Percentiles rank a stretch among this genome's conserved stretches.
phyloP scores from a whole-genome alignment of 2,888 invertebrate genomes.

The Cheilosia urbana region DNA sequence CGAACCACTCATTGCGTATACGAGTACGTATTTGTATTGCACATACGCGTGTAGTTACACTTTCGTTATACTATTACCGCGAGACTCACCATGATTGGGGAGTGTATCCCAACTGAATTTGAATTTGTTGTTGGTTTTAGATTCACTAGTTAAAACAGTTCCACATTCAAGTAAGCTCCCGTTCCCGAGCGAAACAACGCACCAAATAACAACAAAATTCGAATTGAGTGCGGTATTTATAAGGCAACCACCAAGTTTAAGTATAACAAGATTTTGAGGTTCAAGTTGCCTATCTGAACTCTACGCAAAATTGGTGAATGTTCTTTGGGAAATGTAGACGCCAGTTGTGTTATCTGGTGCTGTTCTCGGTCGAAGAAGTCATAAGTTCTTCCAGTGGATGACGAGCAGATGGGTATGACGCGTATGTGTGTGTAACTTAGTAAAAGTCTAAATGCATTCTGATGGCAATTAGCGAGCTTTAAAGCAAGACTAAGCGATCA shows the following conservation, averaged over 20 bases:
- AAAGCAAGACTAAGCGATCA: background rate
- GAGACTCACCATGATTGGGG: slow-evolving; percentile 62
- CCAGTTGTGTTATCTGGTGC: slow-evolving; percentile 28
- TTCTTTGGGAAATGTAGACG: slow-evolving; percentile 44
- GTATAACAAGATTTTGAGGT: slow-evolving; percentile 60
- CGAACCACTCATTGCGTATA: background rate
- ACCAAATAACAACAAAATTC: slow-evolving; percentile 71
- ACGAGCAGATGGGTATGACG: background rate
- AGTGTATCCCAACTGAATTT: slow-evolving; percentile 35
- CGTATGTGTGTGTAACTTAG: too few species aligned
- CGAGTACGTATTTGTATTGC: background rate
- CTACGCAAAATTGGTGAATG: slow-evolving; percentile 45
- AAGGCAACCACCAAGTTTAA: slow-evolving; percentile 52
- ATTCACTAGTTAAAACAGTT: background rate
- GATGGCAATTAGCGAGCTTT: background rate
- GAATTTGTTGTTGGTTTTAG: background rate
- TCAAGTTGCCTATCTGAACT: slow-evolving; percentile 29
- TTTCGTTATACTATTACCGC: background rate
- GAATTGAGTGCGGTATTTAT: slow-evolving; percentile 70
- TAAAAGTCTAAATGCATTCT: background rate
- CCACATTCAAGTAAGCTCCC: slow-evolving; percentile 42
- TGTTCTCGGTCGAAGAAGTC: slow-evolving; percentile 4
- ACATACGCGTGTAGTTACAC: slow-evolving; percentile 12
- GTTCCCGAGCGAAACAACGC: slow-evolving; percentile 58
- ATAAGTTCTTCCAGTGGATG: background rate